phyloP scores from a whole-genome alignment of 2,113 vertebrate species.

The Bujurquina vittata region DNA sequence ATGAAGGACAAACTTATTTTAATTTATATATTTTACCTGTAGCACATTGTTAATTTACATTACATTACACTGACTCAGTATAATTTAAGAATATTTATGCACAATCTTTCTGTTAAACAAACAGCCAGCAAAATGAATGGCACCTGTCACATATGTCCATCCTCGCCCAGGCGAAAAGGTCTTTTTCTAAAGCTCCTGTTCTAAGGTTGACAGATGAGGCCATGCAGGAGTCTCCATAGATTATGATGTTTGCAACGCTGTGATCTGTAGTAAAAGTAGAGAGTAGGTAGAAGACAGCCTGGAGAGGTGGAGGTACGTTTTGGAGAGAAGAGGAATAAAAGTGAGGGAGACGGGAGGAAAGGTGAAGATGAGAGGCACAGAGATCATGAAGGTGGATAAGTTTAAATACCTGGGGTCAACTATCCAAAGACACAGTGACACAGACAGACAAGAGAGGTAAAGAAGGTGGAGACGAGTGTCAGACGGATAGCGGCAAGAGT shows the following conservation, averaged over 20 bases:
- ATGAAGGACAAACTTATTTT: background rate
- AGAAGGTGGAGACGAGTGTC: too few relatives aligned
- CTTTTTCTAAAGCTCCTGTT: background rate
- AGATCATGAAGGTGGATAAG: background rate
- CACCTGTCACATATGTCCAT: background rate
- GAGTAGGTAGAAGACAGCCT: background rate
- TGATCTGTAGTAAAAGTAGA: background rate
- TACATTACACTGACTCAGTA: too few relatives aligned
- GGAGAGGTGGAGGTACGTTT: background rate
- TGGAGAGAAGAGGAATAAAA: background rate
- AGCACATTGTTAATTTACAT: background rate
- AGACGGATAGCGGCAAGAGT: too few relatives aligned
- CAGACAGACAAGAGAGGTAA: too few relatives aligned
- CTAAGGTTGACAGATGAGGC: background rate
- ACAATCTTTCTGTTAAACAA: background rate
- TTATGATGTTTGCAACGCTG: background rate
- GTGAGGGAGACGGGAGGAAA: background rate
- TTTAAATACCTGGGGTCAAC: background rate
- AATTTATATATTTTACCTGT: background rate
- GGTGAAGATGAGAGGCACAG: background rate
- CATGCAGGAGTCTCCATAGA: accelerated
- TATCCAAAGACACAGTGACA: too few relatives aligned
- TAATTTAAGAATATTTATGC: background rate
- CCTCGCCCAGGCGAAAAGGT: background rate
- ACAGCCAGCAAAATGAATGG: background rate